Evolutionary conservation across 2,797 vertebrate species (phyloP).

Genomic region (Pampus argenteus): DNA sequence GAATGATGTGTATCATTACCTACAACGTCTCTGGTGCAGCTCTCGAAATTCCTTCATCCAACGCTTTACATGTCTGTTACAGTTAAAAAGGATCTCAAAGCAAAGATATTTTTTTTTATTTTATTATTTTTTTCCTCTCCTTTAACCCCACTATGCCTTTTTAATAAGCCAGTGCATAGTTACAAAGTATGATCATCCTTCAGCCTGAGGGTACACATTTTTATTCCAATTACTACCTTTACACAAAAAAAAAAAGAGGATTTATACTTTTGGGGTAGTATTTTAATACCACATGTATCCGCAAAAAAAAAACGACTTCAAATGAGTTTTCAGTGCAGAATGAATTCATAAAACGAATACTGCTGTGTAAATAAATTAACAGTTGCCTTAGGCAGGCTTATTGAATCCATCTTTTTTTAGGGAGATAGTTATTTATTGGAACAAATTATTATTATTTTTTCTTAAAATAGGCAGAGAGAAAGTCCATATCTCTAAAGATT

Average conservation of each 20-base stretch:
- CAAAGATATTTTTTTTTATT: conserved; percentile 21
- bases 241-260: conserved; percentile 40
- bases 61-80: conserved; percentile 53
- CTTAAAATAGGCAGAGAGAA: conserved; percentile 12
- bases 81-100: conserved; percentile 55
- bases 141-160: conserved; percentile 41
- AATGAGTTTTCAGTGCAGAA: conserved; percentile 52
- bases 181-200: conserved; percentile 58
- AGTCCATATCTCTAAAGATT: conserved; percentile 16
- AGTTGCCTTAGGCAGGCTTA: conserved; percentile 36
- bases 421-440: conserved; percentile 32
- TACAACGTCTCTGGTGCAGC: conserved; percentile 46
- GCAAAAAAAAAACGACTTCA: conserved; percentile 8
- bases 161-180: conserved; percentile 55
- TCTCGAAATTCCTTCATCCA: conserved; percentile 60
- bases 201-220: conserved; percentile 55
- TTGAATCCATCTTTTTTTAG: conserved; percentile 29
- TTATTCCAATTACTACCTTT: conserved; percentile 62
- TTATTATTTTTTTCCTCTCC: background rate
- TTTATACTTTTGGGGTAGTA: conserved; percentile 40
- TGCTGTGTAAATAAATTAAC: conserved; percentile 63
- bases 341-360: conserved; percentile 47
- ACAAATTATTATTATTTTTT: conserved; percentile 21
- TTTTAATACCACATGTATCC: conserved; percentile 49
- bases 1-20: conserved; percentile 72